phyloP scores from a whole-genome alignment of 2,113 vertebrate species.

The Parotia lawesii region DNA sequence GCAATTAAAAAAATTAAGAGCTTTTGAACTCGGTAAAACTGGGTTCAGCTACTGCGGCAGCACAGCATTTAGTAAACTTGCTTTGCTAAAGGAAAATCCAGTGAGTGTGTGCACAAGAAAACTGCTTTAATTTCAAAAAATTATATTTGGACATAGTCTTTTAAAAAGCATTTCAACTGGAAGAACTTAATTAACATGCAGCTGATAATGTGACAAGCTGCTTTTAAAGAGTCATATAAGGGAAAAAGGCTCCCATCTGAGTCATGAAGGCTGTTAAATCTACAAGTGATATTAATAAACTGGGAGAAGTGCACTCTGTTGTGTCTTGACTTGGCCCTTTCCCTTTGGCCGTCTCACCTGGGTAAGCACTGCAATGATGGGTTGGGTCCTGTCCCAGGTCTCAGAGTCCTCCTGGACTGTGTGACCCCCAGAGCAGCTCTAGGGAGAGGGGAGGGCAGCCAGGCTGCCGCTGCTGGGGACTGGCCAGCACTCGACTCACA shows the following conservation, averaged over 20 bases:
- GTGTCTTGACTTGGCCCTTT: background rate
- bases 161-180: background rate
- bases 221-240: background rate
- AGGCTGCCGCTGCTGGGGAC: background rate
- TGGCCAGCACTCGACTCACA: background rate
- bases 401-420: background rate
- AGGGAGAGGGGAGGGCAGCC: background rate
- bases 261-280: background rate
- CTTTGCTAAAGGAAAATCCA: slow-evolving; percentile 54
- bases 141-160: background rate
- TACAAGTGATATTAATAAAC: background rate
- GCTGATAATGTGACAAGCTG: background rate
- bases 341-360: background rate
- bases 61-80: background rate
- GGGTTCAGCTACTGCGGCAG: background rate
- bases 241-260: background rate
- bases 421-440: background rate
- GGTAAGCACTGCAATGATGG: fast-evolving
- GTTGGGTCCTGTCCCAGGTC: background rate
- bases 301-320: background rate
- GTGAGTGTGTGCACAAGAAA: background rate
- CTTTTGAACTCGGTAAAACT: background rate
- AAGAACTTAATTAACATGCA: background rate
- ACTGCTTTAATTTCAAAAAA: background rate
- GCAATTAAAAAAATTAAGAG: background rate